These are phyloP conservation scores for Oncorhynchus mykiss DNA, from an alignment of 2,113 vertebrate species.

Conservation along the genomic window DNA sequence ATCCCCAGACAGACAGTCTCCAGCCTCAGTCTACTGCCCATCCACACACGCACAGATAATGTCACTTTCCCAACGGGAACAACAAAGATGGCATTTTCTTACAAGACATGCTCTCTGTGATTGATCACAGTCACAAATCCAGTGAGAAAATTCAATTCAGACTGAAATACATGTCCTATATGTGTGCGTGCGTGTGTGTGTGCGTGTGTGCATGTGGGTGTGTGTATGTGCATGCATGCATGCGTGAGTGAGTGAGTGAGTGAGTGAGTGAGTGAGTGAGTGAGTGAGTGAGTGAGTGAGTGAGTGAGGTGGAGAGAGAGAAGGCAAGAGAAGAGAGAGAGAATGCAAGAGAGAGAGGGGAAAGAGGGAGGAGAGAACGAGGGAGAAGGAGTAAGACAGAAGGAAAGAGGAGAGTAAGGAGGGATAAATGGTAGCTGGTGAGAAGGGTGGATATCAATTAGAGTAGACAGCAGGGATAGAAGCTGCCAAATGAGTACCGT, in stretches of 20 bases:
- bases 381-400: background rate
- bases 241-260: too few species aligned
- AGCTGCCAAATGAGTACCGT: slow-evolving; percentile 42
- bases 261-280: too few species aligned
- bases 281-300: too few species aligned
- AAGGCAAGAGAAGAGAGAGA: background rate
- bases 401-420: background rate
- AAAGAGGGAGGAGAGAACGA: background rate
- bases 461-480: slow-evolving; percentile 37
- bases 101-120: slow-evolving; percentile 21
- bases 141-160: slow-evolving; percentile 12
- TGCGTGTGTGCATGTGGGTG: background rate
- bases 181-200: background rate
- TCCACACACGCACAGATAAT: slow-evolving; percentile 45
- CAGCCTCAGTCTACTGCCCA: slow-evolving; percentile 23
- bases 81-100: slow-evolving; percentile 39
- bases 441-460: slow-evolving; percentile 49
- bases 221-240: background rate
- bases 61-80: slow-evolving; percentile 47
- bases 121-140: slow-evolving; percentile 31
- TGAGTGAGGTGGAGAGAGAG: background rate
- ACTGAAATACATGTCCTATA: slow-evolving; percentile 16
- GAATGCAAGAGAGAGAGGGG: background rate
- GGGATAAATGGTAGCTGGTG: background rate
- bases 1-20: slow-evolving; percentile 34